Percentiles rank a stretch among this genome's conserved stretches.
These are phyloP conservation scores for Artibeus jamaicensis DNA, from an alignment of 2,797 vertebrate genomes.

Conservation along the genomic window DNA sequence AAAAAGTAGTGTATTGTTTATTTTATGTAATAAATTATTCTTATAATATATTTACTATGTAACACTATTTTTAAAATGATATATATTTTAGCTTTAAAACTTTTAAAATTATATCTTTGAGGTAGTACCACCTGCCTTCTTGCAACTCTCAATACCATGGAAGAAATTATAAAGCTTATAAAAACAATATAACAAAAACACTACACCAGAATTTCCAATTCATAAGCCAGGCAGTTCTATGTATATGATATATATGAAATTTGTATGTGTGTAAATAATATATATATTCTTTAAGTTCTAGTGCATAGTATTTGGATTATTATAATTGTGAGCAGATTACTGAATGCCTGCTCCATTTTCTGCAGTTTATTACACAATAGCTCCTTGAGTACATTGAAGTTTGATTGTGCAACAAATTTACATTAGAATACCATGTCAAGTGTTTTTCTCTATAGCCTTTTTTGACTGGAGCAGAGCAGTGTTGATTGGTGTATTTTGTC, in stretches of 20 bases:
- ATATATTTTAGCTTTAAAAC: background rate
- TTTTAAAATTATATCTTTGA: background rate
- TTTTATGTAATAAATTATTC: background rate
- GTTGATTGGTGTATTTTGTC: slow-evolving; percentile 69
- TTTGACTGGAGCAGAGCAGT: slow-evolving; percentile 69
- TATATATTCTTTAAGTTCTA: background rate
- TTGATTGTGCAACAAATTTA: slow-evolving; percentile 70
- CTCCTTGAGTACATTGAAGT: slow-evolving; percentile 65
- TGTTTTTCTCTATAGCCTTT: slow-evolving; percentile 68
- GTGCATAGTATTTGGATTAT: background rate
- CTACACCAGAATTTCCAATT: slow-evolving; percentile 9
- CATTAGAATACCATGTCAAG: slow-evolving; percentile 72
- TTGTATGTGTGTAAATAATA: background rate
- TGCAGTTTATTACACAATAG: slow-evolving; percentile 70
- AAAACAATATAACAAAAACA: background rate
- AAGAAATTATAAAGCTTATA: slow-evolving; percentile 12
- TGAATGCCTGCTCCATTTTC: slow-evolving; percentile 60
- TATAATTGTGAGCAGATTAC: slow-evolving; percentile 22
- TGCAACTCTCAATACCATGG: background rate
- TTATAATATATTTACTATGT: background rate
- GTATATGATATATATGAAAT: background rate
- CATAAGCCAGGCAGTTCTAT: background rate
- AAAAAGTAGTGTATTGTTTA: background rate
- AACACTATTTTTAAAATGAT: background rate
- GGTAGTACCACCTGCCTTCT: background rate